phyloP scores from a whole-genome alignment of 2,113 vertebrate species.

The Callopanchax toddi region DNA sequence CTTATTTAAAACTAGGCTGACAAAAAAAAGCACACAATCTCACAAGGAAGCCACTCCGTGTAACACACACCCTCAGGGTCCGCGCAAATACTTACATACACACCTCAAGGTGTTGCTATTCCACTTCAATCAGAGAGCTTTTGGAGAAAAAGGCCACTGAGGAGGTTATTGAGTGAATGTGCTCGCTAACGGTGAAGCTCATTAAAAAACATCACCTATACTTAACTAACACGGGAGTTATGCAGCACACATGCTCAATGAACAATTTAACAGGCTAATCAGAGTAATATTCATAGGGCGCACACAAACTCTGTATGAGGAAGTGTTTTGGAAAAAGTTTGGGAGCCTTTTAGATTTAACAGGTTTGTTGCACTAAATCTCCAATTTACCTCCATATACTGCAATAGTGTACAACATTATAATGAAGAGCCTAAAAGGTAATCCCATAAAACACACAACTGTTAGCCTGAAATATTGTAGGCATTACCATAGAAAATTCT shows the following conservation, averaged over 20 bases:
- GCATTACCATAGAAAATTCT: too few species aligned
- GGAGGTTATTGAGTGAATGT: conserved; percentile 26
- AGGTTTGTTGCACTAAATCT: too few species aligned
- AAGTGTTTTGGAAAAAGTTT: too few species aligned
- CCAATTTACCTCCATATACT: too few species aligned
- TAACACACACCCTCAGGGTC: conserved; percentile 3
- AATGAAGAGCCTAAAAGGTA: too few species aligned
- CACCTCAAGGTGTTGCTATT: conserved; percentile 34
- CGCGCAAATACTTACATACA: conserved; percentile 9
- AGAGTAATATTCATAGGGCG: not conserved
- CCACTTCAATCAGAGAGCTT: conserved; percentile 56
- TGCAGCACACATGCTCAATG: conserved; percentile 24
- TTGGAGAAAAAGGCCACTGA: conserved; percentile 27
- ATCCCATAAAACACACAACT: too few species aligned
- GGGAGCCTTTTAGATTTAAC: too few species aligned
- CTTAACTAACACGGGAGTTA: conserved; percentile 25
- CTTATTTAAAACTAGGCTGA: conserved; percentile 10
- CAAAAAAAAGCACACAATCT: conserved; percentile 25
- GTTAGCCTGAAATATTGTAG: too few species aligned
- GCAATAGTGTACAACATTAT: too few species aligned
- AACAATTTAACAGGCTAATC: conserved; percentile 18
- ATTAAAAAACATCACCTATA: conserved; percentile 47
- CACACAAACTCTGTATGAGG: not conserved
- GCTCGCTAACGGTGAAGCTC: conserved; percentile 42
- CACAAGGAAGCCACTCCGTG: conserved; percentile 22